phyloP scores from a whole-genome alignment of 2,113 vertebrate genomes.

The Nesoenas mayeri region DNA sequence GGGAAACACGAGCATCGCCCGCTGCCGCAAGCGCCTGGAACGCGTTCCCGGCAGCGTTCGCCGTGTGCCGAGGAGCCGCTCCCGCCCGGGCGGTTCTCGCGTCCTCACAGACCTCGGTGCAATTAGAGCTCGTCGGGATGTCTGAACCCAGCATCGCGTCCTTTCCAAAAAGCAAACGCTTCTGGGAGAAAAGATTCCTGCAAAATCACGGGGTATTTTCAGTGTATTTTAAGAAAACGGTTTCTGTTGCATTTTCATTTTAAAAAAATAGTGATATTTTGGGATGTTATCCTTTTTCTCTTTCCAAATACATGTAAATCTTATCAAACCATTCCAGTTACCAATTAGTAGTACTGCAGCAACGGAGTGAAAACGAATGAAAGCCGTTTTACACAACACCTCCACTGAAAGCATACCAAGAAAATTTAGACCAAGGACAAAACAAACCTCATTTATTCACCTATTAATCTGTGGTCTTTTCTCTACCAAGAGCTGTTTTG shows the following conservation, averaged over 20 bases:
- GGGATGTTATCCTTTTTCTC: background rate
- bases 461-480: accelerated
- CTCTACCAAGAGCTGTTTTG: accelerated
- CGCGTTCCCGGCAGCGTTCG: background rate
- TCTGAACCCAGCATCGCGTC: accelerated
- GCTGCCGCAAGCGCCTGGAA: background rate
- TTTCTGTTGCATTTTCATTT: background rate
- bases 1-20: background rate
- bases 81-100: background rate
- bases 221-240: background rate
- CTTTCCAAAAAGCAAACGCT: background rate
- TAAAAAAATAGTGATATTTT: background rate
- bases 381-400: background rate
- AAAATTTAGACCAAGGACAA: background rate
- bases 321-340: background rate
- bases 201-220: accelerated
- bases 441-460: accelerated
- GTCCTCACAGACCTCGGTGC: accelerated
- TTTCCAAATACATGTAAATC: background rate
- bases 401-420: background rate
- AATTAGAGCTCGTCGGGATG: accelerated
- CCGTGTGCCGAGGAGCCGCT: background rate
- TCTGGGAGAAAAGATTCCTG: background rate
- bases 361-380: background rate
- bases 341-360: background rate